These are phyloP conservation scores for Echinops telfairi DNA, from an alignment of 2,113 vertebrate genomes.

Conservation along the genomic window DNA sequence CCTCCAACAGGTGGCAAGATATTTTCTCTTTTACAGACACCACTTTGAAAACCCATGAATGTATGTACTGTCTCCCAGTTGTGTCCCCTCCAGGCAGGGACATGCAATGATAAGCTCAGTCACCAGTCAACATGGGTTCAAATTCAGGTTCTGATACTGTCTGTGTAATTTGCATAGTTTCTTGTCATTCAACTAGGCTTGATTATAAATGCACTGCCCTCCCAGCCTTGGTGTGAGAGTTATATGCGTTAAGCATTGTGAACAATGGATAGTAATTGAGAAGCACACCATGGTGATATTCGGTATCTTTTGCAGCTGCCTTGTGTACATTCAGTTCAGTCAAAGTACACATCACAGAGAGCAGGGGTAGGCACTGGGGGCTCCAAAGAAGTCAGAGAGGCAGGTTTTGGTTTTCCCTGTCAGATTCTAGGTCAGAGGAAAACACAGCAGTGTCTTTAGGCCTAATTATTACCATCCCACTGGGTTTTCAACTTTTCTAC, in stretches of 20 bases:
- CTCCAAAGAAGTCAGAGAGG: neutral
- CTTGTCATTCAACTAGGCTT: neutral
- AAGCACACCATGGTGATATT: neutral
- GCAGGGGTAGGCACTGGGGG: neutral
- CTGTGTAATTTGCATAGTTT: neutral
- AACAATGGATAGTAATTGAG: too few relatives aligned
- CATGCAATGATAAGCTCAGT: neutral
- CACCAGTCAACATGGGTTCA: neutral
- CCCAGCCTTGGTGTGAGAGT: neutral
- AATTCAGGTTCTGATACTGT: neutral
- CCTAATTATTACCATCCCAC: too few relatives aligned
- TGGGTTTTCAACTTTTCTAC: neutral
- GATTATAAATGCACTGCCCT: neutral
- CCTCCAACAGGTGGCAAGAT: neutral
- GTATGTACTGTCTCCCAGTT: neutral
- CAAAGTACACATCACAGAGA: too few relatives aligned
- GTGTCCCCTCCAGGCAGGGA: neutral
- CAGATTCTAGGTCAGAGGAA: neutral
- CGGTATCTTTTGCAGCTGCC: neutral
- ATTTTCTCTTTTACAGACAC: too few relatives aligned
- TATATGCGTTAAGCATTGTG: rapidly evolving
- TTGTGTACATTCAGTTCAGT: neutral
- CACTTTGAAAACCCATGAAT: neutral
- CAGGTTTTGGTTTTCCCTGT: too few relatives aligned
- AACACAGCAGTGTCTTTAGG: neutral